Percentiles rank a stretch among this genome's conserved stretches.
phyloP scores from a whole-genome alignment of 2,113 vertebrate genomes.

The Elachura formosa region DNA sequence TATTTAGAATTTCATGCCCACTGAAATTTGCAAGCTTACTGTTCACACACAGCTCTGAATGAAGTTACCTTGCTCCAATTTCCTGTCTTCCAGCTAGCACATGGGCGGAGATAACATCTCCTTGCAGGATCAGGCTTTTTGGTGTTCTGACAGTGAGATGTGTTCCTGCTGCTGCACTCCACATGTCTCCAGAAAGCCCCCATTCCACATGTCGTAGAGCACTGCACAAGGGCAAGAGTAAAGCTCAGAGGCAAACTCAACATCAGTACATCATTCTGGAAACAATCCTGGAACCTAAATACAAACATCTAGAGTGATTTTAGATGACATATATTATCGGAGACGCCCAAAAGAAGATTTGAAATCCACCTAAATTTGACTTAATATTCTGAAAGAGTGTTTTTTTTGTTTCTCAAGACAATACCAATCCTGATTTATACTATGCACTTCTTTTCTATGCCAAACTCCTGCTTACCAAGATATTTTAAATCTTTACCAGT shows the following conservation, averaged over 20 bases:
- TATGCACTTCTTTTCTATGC: not conserved
- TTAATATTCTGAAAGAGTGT: not conserved
- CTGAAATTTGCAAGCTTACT: not conserved
- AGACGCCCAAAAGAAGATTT: not conserved
- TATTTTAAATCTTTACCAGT: not conserved
- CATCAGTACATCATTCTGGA: not conserved
- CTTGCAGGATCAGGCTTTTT: slow-evolving; percentile 85
- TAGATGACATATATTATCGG: not conserved
- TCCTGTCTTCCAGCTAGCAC: slow-evolving; percentile 84
- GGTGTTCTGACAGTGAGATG: slow-evolving; percentile 73
- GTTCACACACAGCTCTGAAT: not conserved
- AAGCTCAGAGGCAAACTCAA: not conserved
- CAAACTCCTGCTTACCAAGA: not conserved
- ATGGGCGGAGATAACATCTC: slow-evolving; percentile 88
- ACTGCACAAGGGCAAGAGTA: slow-evolving; percentile 66
- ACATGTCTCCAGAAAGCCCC: slow-evolving; percentile 87
- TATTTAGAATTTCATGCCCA: not conserved
- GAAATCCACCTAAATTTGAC: not conserved
- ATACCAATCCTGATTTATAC: not conserved
- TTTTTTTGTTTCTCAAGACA: not conserved
- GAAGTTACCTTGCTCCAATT: slow-evolving; percentile 88
- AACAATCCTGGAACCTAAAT: not conserved
- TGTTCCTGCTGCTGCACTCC: slow-evolving; percentile 78
- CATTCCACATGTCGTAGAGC: slow-evolving; percentile 90
- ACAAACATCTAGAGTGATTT: not conserved